phyloP scores from a whole-genome alignment of 2,888 invertebrate genomes.

The Hirtodrosophila cameraria region DNA sequence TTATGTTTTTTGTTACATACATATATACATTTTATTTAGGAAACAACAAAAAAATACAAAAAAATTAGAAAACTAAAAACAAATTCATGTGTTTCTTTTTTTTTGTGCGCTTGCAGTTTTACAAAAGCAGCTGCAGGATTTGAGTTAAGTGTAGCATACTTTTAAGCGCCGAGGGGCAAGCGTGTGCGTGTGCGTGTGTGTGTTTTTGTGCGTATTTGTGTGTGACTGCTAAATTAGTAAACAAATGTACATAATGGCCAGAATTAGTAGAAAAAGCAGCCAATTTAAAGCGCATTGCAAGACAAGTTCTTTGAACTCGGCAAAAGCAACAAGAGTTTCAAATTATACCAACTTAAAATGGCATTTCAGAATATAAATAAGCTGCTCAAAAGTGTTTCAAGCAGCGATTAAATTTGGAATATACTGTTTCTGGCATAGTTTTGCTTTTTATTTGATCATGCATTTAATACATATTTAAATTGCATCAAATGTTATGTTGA shows the following conservation, averaged over 20 bases:
- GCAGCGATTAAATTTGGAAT: too few relatives aligned
- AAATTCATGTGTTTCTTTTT: conserved; percentile 53
- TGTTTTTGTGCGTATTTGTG: neutral
- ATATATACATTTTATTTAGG: conserved; percentile 46
- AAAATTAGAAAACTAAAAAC: conserved; percentile 39
- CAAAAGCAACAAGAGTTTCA: too few relatives aligned
- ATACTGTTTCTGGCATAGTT: too few relatives aligned
- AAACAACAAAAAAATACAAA: conserved; percentile 10
- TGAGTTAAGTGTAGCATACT: conserved; percentile 55
- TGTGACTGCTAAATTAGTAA: conserved; percentile 51
- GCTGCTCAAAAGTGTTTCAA: too few relatives aligned
- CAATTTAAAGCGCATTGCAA: conserved; percentile 19
- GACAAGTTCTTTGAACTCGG: conserved; percentile 23
- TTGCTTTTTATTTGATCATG: too few relatives aligned
- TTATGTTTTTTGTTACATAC: conserved; percentile 65
- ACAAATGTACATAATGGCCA: conserved; percentile 44
- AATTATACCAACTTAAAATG: too few relatives aligned
- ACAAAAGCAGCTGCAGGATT: conserved; percentile 47
- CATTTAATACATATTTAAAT: neutral
- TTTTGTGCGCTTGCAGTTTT: conserved; percentile 28
- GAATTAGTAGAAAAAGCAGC: conserved; percentile 23
- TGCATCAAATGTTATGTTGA: too few relatives aligned
- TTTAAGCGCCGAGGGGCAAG: conserved; percentile 26
- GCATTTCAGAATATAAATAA: too few relatives aligned
- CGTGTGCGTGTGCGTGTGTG: neutral